Conservation (phyloP, 1,140 invertebrate genomes). For the Drosophila elegans region DNA sequence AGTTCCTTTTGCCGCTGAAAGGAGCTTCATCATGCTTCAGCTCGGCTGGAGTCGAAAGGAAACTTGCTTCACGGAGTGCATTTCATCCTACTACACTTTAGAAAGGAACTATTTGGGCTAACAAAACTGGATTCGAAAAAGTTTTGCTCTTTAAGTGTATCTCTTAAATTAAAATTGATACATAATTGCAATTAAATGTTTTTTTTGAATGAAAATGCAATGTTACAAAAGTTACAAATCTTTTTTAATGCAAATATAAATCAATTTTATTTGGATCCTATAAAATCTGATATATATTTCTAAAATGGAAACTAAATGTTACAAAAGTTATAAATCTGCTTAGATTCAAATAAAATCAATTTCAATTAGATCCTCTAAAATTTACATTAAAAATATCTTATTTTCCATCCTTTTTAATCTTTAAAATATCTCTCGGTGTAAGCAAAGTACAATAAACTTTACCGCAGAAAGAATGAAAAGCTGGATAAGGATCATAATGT, state of each 20-base stretch:
- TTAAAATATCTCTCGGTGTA: neutral
- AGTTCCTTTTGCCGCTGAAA: constrained; percentile 44
- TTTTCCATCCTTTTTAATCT: too few species aligned
- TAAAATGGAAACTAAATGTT: too few species aligned
- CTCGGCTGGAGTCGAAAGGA: constrained; percentile 27
- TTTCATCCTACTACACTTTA: neutral
- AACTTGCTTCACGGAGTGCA: constrained; percentile 21
- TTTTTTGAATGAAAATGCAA: too few species aligned
- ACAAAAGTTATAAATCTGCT: too few species aligned
- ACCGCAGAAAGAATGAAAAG: neutral
- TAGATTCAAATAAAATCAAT: too few species aligned
- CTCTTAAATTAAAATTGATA: neutral
- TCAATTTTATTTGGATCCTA: too few species aligned
- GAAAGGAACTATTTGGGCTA: neutral
- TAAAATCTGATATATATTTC: too few species aligned
- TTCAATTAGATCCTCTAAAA: too few species aligned
- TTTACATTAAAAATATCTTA: too few species aligned
- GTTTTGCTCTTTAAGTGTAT: neutral
- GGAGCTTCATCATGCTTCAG: constrained; percentile 48
- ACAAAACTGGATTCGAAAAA: neutral
- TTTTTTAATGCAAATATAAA: too few species aligned
- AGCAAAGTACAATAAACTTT: neutral
- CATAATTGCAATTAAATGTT: too few species aligned
- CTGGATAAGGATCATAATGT: neutral
- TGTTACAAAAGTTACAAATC: too few species aligned